Evolutionary conservation across 1,140 invertebrate species (phyloP).

Genomic region (Sycophaga agraensis): DNA sequence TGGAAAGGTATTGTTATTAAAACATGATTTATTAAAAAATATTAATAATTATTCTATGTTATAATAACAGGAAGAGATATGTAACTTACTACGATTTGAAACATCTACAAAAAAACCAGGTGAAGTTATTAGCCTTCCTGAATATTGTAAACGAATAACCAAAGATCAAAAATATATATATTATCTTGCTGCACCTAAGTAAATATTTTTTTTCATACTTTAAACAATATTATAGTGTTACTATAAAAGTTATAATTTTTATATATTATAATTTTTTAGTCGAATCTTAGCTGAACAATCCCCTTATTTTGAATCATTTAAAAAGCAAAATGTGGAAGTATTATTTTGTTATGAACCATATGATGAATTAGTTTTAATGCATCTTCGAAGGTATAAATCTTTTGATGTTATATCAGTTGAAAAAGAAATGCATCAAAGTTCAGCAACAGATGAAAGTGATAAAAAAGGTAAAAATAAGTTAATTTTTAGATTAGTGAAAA

Average conservation of each 20-base stretch:
- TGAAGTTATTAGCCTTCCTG: constrained; percentile 76
- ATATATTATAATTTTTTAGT: constrained; percentile 54
- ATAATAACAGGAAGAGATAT: constrained; percentile 80
- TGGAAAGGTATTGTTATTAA: constrained; percentile 69
- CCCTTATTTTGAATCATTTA: constrained; percentile 92
- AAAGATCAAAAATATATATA: constrained; percentile 85
- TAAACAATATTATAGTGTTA: neutral
- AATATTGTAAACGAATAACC: constrained; percentile 77
- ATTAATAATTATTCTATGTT: constrained; percentile 13
- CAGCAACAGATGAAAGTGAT: constrained; percentile 62
- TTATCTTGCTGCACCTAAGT: constrained; percentile 92
- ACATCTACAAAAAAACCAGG: constrained; percentile 78
- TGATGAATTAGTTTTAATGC: constrained; percentile 92
- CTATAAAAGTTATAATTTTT: constrained; percentile 3
- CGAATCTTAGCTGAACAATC: constrained; percentile 88
- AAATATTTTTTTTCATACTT: constrained; percentile 29
- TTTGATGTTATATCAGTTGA: constrained; percentile 86
- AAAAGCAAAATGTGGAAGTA: constrained; percentile 85
- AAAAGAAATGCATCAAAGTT: constrained; percentile 85
- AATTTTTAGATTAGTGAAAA: constrained; percentile 14
- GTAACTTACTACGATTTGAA: constrained; percentile 89
- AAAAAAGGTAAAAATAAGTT: constrained; percentile 46
- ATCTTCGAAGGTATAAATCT: constrained; percentile 80
- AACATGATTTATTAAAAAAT: neutral
- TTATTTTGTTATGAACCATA: constrained; percentile 94